These are phyloP conservation scores for Cryptomyrus ogoouensis DNA, from an alignment of 2,113 vertebrate genomes.

Conservation along the genomic window DNA sequence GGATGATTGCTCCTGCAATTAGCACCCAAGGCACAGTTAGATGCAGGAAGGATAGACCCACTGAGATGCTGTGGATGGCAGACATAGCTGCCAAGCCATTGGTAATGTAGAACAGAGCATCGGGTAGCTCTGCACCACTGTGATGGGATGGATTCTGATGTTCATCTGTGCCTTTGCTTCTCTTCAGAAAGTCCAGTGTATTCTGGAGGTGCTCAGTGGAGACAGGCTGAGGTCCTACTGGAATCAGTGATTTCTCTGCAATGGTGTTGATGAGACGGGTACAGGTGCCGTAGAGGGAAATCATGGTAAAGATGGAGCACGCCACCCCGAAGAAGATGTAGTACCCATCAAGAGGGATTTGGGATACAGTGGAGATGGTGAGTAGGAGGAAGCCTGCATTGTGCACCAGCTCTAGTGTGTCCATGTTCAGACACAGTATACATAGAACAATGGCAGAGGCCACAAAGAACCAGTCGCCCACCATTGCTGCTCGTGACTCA, in stretches of 20 bases:
- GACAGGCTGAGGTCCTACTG: conserved; percentile 62
- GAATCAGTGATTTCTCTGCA: conserved; percentile 76
- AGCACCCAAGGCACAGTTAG: conserved; percentile 72
- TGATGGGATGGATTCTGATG: neutral
- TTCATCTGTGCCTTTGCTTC: neutral
- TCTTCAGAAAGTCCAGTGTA: conserved; percentile 25
- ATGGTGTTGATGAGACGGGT: conserved; percentile 76
- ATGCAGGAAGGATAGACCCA: conserved; percentile 44
- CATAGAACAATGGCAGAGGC: conserved; percentile 59
- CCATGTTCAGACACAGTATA: conserved; percentile 64
- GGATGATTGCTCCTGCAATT: conserved; percentile 70
- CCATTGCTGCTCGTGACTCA: conserved; percentile 56
- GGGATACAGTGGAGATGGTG: conserved; percentile 62
- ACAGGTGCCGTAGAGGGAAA: conserved; percentile 70
- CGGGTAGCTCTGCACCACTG: conserved; percentile 52
- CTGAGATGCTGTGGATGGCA: conserved; percentile 52
- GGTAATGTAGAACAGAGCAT: conserved; percentile 72
- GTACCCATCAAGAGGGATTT: conserved; percentile 61
- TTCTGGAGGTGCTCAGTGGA: conserved; percentile 54
- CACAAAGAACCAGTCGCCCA: conserved; percentile 79
- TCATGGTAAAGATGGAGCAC: conserved; percentile 61
- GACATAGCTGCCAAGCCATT: conserved; percentile 75
- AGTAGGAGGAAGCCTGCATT: conserved; percentile 69
- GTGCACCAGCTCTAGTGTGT: conserved; percentile 71
- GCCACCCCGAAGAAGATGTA: conserved; percentile 69